A percentile compares a stretch with the other conserved stretches of the same genome.
Conservation (phyloP, 2,113 vertebrate genomes). For the Rhinogobius similis region DNA sequence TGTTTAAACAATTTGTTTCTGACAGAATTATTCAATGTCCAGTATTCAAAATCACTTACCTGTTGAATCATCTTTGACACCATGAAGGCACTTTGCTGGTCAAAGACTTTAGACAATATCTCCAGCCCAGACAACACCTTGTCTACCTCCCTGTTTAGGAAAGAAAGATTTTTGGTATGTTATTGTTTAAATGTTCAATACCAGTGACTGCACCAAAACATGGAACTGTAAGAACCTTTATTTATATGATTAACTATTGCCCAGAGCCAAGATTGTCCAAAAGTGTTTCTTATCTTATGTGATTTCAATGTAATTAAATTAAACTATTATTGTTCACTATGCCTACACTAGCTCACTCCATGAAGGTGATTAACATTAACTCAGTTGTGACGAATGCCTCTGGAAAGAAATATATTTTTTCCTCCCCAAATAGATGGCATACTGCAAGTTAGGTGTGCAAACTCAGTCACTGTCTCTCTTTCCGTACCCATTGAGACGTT, state of each 20-base stretch:
- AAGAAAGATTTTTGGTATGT: not conserved
- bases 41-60: conserved; percentile 68
- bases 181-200: conserved; percentile 9
- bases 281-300: too few relatives aligned
- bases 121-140: conserved; percentile 92
- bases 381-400: too few relatives aligned
- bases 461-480: not conserved
- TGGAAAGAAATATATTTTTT: too few relatives aligned
- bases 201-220: conserved; percentile 16
- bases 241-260: not conserved
- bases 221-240: not conserved
- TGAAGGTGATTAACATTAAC: not conserved
- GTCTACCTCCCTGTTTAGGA: conserved; percentile 86
- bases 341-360: not conserved
- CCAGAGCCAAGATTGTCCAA: too few relatives aligned
- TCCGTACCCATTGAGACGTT: conserved; percentile 88
- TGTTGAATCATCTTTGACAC: conserved; percentile 93
- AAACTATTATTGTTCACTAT: not conserved
- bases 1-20: not conserved
- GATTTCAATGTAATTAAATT: not conserved
- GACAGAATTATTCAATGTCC: not conserved
- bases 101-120: conserved; percentile 95
- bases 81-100: conserved; percentile 93
- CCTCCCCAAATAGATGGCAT: too few relatives aligned
- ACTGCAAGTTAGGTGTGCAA: too few relatives aligned